Percentiles rank a stretch among this genome's conserved stretches.
phyloP scores from a whole-genome alignment of 2,797 vertebrate genomes.

The Cyclopterus lumpus region DNA sequence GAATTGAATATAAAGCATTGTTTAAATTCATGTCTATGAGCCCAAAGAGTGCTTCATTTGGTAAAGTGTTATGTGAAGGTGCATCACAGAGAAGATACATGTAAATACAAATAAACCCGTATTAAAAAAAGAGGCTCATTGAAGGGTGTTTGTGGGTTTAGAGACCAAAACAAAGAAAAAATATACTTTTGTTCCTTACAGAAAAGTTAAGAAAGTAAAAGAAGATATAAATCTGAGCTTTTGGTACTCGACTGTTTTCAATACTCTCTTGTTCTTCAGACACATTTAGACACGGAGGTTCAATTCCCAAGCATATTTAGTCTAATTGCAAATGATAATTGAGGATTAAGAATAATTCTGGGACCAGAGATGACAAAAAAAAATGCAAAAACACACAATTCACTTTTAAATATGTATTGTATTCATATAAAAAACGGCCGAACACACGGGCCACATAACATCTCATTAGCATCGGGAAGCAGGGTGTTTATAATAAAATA shows the following conservation, averaged over 20 bases:
- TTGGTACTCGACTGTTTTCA: no score
- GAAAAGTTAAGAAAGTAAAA: not conserved
- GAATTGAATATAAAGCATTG: not conserved
- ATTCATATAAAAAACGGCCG: slow-evolving; percentile 56
- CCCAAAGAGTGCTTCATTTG: not conserved
- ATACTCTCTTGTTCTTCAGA: not conserved
- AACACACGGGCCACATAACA: slow-evolving; percentile 39
- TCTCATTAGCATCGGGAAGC: slow-evolving; percentile 51
- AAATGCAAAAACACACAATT: not conserved
- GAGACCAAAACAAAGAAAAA: not conserved
- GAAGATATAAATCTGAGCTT: not conserved
- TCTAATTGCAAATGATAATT: not conserved
- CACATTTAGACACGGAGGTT: not conserved
- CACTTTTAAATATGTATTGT: slow-evolving; percentile 58
- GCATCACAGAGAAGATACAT: not conserved
- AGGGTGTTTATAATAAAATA: slow-evolving; percentile 66
- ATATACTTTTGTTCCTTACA: no score
- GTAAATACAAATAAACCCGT: no score
- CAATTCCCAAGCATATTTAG: not conserved
- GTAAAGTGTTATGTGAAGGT: not conserved
- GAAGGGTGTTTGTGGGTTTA: not conserved
- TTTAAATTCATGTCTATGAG: not conserved
- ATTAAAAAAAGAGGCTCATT: not conserved
- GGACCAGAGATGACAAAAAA: not conserved
- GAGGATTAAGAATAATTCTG: not conserved